Evolutionary conservation across 1,140 invertebrate genomes (phyloP), one percentile per base, ranked within the genome.

Genomic region (Cherax destructor): DNA sequence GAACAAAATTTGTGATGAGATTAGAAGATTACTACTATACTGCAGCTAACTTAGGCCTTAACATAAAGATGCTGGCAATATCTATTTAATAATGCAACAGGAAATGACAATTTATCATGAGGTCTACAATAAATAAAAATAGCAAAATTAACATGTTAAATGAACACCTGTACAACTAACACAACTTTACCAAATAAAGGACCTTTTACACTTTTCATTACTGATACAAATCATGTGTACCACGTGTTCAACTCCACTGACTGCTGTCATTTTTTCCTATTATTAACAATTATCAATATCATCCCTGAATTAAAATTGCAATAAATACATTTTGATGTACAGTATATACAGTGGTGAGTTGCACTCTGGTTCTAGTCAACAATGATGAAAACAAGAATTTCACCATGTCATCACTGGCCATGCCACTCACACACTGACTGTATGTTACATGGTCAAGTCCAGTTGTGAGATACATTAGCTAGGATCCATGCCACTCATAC

Each of bases 311-410:
- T 72, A 72, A 24, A 30, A 65, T 16, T 24, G n/a, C 30, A 72
- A 72, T 72, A 72, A 72, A 72, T 72, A 72, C 69, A 72, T 30
- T n/a, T 72, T 72, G 69, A 72, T 30, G 69, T 72, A 72, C 69
- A 72, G n/a, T 72, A 24, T 72, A 72, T 72, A 72, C 69, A 72
- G n/a, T 4, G n/a, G 5, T 24, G 69, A 24, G 69, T 72, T 5
- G 11, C 24, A 72, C 24, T 30, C 69, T 72, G 21, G 52, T 56
- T 56, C 52, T 56, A 56, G 61, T 65, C 61, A 72, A 30, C 69
- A 72, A 21, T 30, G 61, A 4, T 7, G 6, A n/a, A 7, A 7
- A 72, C n/a, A 24, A 7, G 69, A 72, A 72, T 4, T 24, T 18
- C 11, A 30, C 18, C 69, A 72, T 11, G 4, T 6, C 21, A 72